phyloP scores from a whole-genome alignment of 2,888 invertebrate genomes.

The Drosophila neutralis region DNA sequence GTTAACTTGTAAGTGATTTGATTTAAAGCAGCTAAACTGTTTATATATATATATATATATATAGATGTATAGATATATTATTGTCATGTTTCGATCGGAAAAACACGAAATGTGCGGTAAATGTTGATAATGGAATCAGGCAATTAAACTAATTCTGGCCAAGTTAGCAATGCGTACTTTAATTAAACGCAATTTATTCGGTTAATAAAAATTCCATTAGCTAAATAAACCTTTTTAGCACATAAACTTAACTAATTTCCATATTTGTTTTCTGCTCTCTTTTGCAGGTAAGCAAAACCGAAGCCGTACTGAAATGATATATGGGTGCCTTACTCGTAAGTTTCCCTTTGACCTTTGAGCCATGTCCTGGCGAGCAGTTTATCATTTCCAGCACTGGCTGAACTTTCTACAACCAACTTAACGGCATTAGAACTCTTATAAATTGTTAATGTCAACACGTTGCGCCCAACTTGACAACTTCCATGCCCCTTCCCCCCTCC shows the following conservation, averaged over 20 bases:
- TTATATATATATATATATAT: no score
- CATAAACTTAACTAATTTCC: conserved; percentile 11
- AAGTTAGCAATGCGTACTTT: not conserved
- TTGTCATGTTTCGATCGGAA: no score
- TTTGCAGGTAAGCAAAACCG: conserved; percentile 62
- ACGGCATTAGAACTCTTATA: conserved; percentile 40
- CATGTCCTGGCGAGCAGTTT: conserved; percentile 16
- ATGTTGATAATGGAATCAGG: not conserved
- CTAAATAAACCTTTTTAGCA: not conserved
- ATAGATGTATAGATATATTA: no score
- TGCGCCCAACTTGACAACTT: conserved; percentile 15
- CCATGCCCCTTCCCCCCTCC: not conserved
- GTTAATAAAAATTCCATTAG: not conserved
- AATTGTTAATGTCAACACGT: conserved; percentile 68
- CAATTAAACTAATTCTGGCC: not conserved
- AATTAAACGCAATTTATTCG: not conserved
- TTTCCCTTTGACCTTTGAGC: conserved; percentile 7
- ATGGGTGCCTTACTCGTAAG: conserved; percentile 5
- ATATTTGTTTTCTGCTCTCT: conserved; percentile 13
- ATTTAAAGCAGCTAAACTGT: no score
- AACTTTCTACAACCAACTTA: conserved; percentile 7
- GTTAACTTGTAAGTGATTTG: no score
- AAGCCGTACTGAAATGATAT: not conserved
- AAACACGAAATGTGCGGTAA: no score
- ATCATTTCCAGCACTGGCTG: conserved; percentile 1